These are phyloP conservation scores for Bombus superbus DNA, from an alignment of 1,140 invertebrate genomes.

Conservation along the genomic window DNA sequence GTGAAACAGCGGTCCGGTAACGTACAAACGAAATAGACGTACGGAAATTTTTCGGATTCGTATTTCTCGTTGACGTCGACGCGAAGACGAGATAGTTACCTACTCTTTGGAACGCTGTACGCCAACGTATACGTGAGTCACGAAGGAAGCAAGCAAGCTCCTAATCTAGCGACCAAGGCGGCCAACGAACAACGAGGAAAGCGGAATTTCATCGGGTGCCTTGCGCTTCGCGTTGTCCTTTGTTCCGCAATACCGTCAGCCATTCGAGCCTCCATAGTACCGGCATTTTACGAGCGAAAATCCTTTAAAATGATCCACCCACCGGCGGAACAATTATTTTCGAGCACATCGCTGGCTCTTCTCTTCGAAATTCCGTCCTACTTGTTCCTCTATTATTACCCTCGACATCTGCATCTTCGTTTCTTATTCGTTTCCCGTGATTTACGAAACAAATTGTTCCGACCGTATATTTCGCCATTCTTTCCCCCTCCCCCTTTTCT, in stretches of 20 bases:
- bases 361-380: constrained; percentile 9
- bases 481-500: neutral
- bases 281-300: constrained; percentile 19
- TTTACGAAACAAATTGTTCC: neutral
- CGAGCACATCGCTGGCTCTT: neutral
- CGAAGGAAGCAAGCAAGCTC: neutral
- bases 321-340: constrained; percentile 28
- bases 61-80: neutral
- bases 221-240: neutral
- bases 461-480: neutral
- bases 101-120: neutral
- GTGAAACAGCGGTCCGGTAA: neutral
- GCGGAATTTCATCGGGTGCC: neutral
- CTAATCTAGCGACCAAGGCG: constrained; percentile 2
- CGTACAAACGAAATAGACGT: neutral
- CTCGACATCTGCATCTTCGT: neutral
- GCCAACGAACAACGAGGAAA: neutral
- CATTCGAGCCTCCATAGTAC: neutral
- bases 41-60: neutral
- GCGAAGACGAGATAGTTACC: neutral
- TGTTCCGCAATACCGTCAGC: constrained; percentile 7
- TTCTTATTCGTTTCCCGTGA: neutral
- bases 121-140: neutral
- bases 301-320: constrained; percentile 17
- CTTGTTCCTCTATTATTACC: constrained; percentile 8